Evolutionary conservation across 2,113 vertebrate species (phyloP).

Genomic region (Daboia siamensis): DNA sequence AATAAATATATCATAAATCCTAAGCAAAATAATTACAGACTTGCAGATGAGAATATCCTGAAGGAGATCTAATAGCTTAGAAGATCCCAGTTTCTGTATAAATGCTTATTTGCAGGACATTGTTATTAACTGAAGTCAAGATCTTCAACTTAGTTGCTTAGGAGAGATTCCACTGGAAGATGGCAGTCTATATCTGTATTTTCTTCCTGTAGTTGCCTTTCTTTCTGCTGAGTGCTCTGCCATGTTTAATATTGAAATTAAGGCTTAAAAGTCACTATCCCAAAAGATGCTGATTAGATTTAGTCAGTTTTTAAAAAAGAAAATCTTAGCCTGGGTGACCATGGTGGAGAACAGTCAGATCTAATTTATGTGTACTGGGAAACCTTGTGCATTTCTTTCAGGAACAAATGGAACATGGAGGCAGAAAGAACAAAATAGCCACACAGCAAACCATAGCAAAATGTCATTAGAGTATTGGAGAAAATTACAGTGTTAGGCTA

Average conservation of each 20-base stretch:
- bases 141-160: neutral
- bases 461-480: constrained; percentile 52
- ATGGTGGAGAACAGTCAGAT: constrained; percentile 53
- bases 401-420: constrained; percentile 58
- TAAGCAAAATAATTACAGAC: constrained; percentile 45
- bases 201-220: constrained; percentile 54
- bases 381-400: constrained; percentile 66
- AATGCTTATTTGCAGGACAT: constrained; percentile 55
- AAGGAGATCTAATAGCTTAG: constrained; percentile 46
- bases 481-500: constrained; percentile 64
- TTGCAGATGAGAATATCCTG: constrained; percentile 41
- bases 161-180: neutral
- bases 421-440: constrained; percentile 57
- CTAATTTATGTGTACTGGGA: constrained; percentile 68
- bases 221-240: constrained; percentile 65
- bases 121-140: constrained; percentile 42
- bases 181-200: constrained; percentile 45
- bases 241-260: constrained; percentile 67
- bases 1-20: constrained; percentile 46
- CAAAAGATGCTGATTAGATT: constrained; percentile 70
- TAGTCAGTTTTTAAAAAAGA: constrained; percentile 59
- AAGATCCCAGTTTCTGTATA: constrained; percentile 53
- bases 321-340: constrained; percentile 58
- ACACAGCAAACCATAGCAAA: constrained; percentile 49
- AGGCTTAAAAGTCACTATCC: constrained; percentile 64